Evolutionary conservation across 1,140 invertebrate genomes (phyloP).

Genomic region (Drosophila sturtevanti): DNA sequence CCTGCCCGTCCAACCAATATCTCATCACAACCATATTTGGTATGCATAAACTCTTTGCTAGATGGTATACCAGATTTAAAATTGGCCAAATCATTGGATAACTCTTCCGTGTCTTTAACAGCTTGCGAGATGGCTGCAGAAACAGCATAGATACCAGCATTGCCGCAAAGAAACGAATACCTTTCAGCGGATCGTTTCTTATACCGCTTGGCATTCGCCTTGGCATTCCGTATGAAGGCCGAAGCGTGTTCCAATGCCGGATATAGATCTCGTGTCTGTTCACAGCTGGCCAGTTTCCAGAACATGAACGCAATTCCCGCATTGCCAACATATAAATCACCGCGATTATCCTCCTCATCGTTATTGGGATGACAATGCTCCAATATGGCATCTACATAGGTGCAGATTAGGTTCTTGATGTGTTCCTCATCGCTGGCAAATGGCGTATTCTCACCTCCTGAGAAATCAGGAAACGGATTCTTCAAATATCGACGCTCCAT

Average conservation of each 20-base stretch:
- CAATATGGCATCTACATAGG: conserved; percentile 78
- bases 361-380: conserved; percentile 69
- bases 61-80: conserved; percentile 80
- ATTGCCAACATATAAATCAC: conserved; percentile 84
- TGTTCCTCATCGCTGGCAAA: conserved; percentile 75
- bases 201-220: conserved; percentile 76
- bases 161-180: conserved; percentile 85
- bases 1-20: conserved; percentile 92
- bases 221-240: conserved; percentile 83
- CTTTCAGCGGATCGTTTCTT: conserved; percentile 77
- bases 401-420: conserved; percentile 78
- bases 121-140: conserved; percentile 83
- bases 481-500: conserved; percentile 79
- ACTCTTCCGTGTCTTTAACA: conserved; percentile 59
- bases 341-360: conserved; percentile 79
- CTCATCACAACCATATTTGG: conserved; percentile 90
- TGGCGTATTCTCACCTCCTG: conserved; percentile 60
- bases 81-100: conserved; percentile 84
- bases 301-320: conserved; percentile 85
- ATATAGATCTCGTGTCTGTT: conserved; percentile 76
- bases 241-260: conserved; percentile 79
- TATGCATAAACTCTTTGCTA: conserved; percentile 83
- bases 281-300: conserved; percentile 83
- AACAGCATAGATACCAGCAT: conserved; percentile 86
- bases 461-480: conserved; percentile 72